These are phyloP conservation scores for Falco rusticolus DNA, from an alignment of 2,797 vertebrate species.

Conservation along the genomic window DNA sequence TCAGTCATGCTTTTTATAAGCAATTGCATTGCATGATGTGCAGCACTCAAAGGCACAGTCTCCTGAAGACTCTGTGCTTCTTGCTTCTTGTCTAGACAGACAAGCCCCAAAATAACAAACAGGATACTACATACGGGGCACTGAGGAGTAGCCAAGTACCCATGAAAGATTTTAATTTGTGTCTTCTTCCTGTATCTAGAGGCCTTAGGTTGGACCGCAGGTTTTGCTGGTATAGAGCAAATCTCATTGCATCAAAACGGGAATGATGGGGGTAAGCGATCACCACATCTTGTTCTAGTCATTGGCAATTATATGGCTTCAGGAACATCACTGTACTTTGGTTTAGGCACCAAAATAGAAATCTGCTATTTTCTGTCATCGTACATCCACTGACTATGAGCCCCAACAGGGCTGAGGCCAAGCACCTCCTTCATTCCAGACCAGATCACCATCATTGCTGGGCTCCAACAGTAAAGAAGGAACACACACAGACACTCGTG, in stretches of 20 bases:
- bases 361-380: not conserved
- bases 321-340: not conserved
- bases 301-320: not conserved
- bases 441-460: not conserved
- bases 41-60: not conserved
- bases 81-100: not conserved
- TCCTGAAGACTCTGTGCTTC: not conserved
- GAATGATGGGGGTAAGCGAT: not conserved
- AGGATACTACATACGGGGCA: not conserved
- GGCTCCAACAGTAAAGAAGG: not conserved
- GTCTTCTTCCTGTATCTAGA: not conserved
- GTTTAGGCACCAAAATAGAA: not conserved
- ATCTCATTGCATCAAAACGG: not conserved
- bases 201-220: not conserved
- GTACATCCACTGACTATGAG: not conserved
- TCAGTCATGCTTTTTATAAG: not conserved
- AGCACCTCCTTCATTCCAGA: not conserved
- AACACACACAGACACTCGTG: not conserved
- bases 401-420: not conserved
- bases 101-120: not conserved
- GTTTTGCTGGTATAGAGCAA: not conserved
- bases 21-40: not conserved
- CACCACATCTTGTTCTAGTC: not conserved
- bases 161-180: not conserved
- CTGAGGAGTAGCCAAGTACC: not conserved